Base-by-base conservation (phyloP, 2,113 vertebrate species). In the Euleptes europaea region DNA sequence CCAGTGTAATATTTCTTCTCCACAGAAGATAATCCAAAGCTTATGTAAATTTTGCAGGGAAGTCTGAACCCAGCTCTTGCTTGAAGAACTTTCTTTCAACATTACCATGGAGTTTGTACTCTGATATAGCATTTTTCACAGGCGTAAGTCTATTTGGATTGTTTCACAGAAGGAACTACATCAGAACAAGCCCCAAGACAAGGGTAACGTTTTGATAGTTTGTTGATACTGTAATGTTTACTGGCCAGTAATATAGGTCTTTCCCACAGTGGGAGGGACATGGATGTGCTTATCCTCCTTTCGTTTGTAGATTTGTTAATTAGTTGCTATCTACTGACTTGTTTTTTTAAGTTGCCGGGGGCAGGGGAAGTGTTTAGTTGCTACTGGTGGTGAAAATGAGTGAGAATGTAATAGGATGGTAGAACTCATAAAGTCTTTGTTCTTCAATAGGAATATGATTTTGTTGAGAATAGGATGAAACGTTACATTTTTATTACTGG, bases 201-300 rank as follows among this genome's bases (percentile, higher is more conserved):
- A 80, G 84, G 47, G 66, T 47, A 49, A 42, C 17, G 21, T 83
- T 72, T 49, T 66, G 70, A 11, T 85, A n/a, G 49, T 88, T 90
- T 90, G 84, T 92, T 88, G 31, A 49, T 57, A 10, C 70, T 54
- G 84, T 82, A 80, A 88, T 92, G 91, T 92, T 91, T 87, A 49
- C 86, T 90, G 87, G 76, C 85, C 71, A 73, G 3, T 26, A 42
- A 44, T 85, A 70, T 76, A 31, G 28, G 4, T 49, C 38, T 14
- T 40, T 63, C 83, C 74, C 40, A 74, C 90, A 92, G 92, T 90
- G 92, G 92, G 83, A 83, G 60, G 9, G 26, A 63, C 60, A 63
- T 63, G 26, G 60, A 63, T 63, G 60, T 63, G 26, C 60, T 63
- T 63, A 28, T 63, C 26, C 26, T 63, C 8, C 60, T 28, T 63